Conservation (phyloP, 2,113 vertebrate genomes). For the Corythaixoides concolor region DNA sequence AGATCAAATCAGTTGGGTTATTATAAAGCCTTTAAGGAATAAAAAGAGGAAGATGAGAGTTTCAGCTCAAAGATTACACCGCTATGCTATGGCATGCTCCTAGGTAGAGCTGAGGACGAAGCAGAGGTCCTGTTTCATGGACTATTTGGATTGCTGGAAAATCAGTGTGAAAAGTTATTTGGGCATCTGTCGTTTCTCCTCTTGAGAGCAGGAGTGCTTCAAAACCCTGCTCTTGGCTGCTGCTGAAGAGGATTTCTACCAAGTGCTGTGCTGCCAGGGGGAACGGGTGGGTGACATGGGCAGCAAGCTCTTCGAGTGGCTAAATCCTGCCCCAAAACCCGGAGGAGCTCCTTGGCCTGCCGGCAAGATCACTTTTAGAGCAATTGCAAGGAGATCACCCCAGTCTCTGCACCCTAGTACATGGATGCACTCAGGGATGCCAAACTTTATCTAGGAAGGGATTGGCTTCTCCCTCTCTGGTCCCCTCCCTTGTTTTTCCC, state of each 20-base stretch:
- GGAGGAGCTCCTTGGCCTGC: background rate
- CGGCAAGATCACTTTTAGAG: fast-evolving
- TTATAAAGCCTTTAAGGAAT: background rate
- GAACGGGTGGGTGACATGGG: fast-evolving
- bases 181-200: background rate
- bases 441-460: background rate
- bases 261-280: background rate
- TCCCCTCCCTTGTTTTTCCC: background rate
- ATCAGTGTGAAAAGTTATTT: background rate
- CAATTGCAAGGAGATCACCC: background rate
- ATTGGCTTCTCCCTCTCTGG: background rate
- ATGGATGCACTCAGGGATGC: fast-evolving
- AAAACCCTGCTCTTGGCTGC: background rate
- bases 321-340: background rate
- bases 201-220: background rate
- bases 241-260: background rate
- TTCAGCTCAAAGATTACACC: background rate
- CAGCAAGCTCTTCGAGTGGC: background rate
- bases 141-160: background rate
- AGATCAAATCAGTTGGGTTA: background rate
- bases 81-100: background rate
- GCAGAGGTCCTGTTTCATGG: background rate
- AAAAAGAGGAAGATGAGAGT: background rate
- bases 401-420: background rate
- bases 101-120: background rate